phyloP scores from a whole-genome alignment of 2,888 invertebrate genomes.

The Seira sanloemensis region DNA sequence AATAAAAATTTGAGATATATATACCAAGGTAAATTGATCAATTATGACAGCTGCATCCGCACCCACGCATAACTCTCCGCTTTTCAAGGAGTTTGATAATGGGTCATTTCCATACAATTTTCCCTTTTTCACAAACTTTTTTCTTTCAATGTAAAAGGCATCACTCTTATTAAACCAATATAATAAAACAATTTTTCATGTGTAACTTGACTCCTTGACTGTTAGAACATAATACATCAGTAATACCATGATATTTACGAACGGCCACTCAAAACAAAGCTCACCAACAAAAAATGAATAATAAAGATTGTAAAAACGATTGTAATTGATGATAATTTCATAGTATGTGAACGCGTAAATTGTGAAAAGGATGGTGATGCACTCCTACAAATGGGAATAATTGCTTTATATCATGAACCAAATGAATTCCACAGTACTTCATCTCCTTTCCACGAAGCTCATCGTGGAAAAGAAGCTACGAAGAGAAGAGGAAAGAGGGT shows the following conservation, averaged over 20 bases:
- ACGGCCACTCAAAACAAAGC: neutral
- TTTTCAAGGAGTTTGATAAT: neutral
- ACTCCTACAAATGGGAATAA: constrained; percentile 28
- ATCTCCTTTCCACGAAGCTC: neutral
- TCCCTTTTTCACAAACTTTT: neutral
- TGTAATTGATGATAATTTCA: constrained; percentile 31
- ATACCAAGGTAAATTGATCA: neutral
- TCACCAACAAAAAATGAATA: constrained; percentile 21
- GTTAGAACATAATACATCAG: constrained; percentile 6
- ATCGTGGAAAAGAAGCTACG: constrained; percentile 19
- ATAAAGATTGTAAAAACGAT: constrained; percentile 27
- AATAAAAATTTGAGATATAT: no score
- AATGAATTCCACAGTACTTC: neutral
- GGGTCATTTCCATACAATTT: constrained; percentile 8
- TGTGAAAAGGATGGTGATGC: constrained; percentile 31
- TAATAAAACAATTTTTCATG: constrained; percentile 12
- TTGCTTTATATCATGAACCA: constrained; percentile 29
- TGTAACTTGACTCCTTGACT: constrained; percentile 8
- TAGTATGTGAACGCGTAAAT: constrained; percentile 39
- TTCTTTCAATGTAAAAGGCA: neutral
- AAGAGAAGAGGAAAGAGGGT: constrained; percentile 5
- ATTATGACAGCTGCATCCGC: constrained; percentile 16
- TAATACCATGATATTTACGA: neutral
- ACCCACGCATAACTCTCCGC: neutral
- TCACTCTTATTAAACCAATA: neutral